Percentiles rank a stretch among this genome's conserved stretches.
These are phyloP conservation scores for Drosophila repleta DNA, from an alignment of 1,140 invertebrate species.

Conservation along the genomic window DNA sequence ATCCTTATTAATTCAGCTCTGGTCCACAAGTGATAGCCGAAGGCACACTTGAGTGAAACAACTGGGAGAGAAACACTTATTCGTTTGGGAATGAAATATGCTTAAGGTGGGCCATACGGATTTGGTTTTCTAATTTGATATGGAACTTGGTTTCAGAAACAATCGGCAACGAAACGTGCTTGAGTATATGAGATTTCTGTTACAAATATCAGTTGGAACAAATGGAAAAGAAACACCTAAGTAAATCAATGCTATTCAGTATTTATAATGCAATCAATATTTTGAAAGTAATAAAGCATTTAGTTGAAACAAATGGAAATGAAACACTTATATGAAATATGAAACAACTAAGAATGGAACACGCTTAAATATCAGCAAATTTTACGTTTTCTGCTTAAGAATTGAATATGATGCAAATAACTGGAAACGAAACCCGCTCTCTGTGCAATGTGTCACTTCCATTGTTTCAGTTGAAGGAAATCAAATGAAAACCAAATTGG, in stretches of 20 bases:
- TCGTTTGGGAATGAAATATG: too few relatives aligned
- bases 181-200: too few relatives aligned
- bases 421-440: not conserved
- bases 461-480: not conserved
- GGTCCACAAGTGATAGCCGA: not conserved
- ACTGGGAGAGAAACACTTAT: not conserved
- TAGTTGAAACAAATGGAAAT: not conserved
- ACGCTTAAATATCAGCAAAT: not conserved
- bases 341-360: not conserved
- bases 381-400: too few relatives aligned
- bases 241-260: too few relatives aligned
- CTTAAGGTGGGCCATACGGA: too few relatives aligned
- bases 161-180: too few relatives aligned
- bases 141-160: too few relatives aligned
- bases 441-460: not conserved
- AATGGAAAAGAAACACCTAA: too few relatives aligned
- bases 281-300: not conserved
- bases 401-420: not conserved
- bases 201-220: too few relatives aligned
- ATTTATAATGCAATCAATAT: too few relatives aligned
- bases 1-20: constrained; percentile 11
- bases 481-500: not conserved
- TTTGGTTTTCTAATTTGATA: too few relatives aligned
- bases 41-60: not conserved
- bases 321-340: too few relatives aligned